Base-by-base conservation (phyloP, 2,888 invertebrate species). In the Scaptodrosophila latifasciaeformis region DNA sequence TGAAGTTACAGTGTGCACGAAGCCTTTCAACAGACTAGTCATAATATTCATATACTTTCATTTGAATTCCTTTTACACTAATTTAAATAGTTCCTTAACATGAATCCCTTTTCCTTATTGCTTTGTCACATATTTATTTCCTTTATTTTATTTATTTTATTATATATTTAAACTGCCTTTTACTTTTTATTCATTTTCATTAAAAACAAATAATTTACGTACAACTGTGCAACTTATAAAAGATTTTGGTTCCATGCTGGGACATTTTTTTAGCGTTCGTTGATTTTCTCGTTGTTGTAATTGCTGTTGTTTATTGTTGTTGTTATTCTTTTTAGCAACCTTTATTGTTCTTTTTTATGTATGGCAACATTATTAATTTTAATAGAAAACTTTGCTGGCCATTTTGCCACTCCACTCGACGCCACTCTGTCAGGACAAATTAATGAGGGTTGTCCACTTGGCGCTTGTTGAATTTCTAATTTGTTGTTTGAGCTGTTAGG, bases 381-480 rank as follows among this genome's bases (percentile, higher is more conserved):
- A 81, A 81, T 81, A 80, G 83, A 77, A 77, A 82, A 80, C 74
- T 72, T 77, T 64, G 59, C 52, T 27, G 9, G 17, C 43, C n/a
- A 39, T 9, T 34, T 3, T 12, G 27, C 21, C 27, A 5, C 24
- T 24, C 24, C 4, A 3, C 24, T 24, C 24, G 7, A 3, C 24
- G 24, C 7, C 24, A 5, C 7, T 7, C 24, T 3, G 24, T 27
- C 30, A 42, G 42, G 49, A 18, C 44, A 50, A 76, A 76, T 76
- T 76, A 76, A 76, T 76, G 75, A 76, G 75, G 81, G 81, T 81
- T 81, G 81, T 81, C 80, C 81, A 76, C 81, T 76, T 81, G 81
- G 81, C 70, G 81, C 80, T 79, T 76, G 80, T 75, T 75, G 74
- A 76, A 81, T 79, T 76, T 79, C 74, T 76, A 76, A 76, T 76